Base-by-base conservation (phyloP, 2,113 vertebrate genomes). In the Opisthocomus hoazin region DNA sequence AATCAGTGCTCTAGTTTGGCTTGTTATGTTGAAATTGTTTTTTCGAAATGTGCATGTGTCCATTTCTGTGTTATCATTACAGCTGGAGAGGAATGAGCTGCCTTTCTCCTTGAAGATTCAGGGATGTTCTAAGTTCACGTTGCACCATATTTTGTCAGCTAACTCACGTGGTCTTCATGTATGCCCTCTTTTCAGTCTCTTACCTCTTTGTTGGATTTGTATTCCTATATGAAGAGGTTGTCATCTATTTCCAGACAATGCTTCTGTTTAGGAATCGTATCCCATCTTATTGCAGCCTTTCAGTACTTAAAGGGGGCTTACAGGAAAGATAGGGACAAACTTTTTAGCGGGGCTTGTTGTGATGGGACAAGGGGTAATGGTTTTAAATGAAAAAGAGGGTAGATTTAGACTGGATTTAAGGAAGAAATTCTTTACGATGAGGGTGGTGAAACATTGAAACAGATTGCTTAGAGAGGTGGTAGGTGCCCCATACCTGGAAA, bases 121-220 rank as follows among this genome's bases (percentile, higher is more conserved):
- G 36, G 19, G 37, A 6, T 60, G 16, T 58, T 84, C 4, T 6
- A 17, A 58, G 60, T 78, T 78, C 9, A 21, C 12, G 65, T 81
- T 45, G n/a, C 29, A 39, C 26, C 6, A 1, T 58, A 20, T 71
- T 93, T 85, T 69, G 29, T 63, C 22, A 43, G 15, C 3, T 14
- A 64, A 2, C 43, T 51, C 18, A 24, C 0, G 1, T 51, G 23
- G 13, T 66, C 17, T 79, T 86, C 9, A 5, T 18, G 3, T 41
- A 11, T 74, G 30, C 30, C 16, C 10, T 53, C 39, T 78, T 69
- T 66, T 39, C 48, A 51, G n/a, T 74, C 30, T 75, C 56, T 69
- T 39, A 23, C 0, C 5, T 68, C 27, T 46, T 41, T 9, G 9
- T 81, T 66, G 39, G 39, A 39, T 85, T 94, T 90, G 34, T 10